Evolutionary conservation across 2,797 vertebrate species (phyloP).

Genomic region (Ceryle rudis): DNA sequence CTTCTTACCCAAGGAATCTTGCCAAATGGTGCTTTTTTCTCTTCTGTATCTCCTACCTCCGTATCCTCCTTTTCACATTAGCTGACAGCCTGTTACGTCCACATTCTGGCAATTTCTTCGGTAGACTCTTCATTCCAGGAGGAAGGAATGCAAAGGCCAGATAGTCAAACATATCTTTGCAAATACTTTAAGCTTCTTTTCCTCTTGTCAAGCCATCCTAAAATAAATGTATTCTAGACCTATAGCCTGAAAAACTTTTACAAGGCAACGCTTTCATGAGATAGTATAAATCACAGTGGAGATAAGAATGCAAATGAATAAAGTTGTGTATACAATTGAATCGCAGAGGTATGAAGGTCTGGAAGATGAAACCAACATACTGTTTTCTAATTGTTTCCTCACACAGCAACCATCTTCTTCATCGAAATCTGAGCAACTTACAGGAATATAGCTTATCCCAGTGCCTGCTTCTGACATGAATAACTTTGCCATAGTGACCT

Average conservation of each 20-base stretch:
- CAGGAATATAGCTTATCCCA: background rate
- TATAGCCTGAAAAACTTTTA: background rate
- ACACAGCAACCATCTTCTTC: background rate
- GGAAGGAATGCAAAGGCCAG: conserved; percentile 36
- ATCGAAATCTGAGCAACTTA: background rate
- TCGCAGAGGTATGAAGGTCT: background rate
- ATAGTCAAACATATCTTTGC: background rate
- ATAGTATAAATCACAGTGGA: background rate
- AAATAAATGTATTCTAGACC: conserved; percentile 38
- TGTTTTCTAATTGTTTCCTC: conserved; percentile 22
- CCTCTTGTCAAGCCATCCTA: background rate
- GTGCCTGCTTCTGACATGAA: background rate
- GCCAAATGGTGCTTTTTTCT: background rate
- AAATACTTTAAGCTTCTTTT: conserved; percentile 38
- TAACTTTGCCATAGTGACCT: background rate
- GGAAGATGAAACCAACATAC: background rate
- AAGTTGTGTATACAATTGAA: background rate
- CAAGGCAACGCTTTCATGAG: background rate
- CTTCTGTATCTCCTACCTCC: background rate
- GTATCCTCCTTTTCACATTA: background rate
- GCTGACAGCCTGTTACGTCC: background rate
- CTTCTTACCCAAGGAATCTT: background rate
- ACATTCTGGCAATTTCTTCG: background rate
- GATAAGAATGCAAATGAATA: background rate
- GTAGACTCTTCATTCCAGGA: conserved; percentile 2